Evolutionary conservation across 2,888 invertebrate species (phyloP).

Genomic region (Dolomedes plantarius): DNA sequence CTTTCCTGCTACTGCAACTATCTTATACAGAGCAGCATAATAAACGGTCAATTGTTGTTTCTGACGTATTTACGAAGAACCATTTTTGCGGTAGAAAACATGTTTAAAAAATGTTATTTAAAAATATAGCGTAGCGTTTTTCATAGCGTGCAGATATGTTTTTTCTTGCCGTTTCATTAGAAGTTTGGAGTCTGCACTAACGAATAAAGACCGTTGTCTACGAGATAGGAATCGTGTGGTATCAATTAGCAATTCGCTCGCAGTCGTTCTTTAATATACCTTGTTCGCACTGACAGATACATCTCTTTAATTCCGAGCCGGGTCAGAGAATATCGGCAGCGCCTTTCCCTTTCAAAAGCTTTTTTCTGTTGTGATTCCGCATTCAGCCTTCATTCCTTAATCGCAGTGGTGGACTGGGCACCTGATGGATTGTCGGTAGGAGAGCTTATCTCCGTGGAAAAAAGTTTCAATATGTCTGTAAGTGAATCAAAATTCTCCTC

Average conservation of each 20-base stretch:
- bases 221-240: conserved; percentile 35
- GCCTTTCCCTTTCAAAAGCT: background rate
- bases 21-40: conserved; percentile 54
- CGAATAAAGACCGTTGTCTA: conserved; percentile 42
- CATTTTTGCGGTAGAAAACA: conserved; percentile 3
- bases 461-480: no score
- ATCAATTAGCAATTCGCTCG: conserved; percentile 5
- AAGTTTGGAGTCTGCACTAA: conserved; percentile 59
- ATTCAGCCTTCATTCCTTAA: no score
- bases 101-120: conserved; percentile 35
- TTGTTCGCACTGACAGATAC: conserved; percentile 43
- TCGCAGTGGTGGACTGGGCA: no score
- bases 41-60: conserved; percentile 57
- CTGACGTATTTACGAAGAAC: conserved; percentile 61
- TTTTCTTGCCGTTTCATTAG: conserved; percentile 65
- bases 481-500: no score
- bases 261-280: conserved; percentile 3
- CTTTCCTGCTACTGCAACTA: conserved; percentile 70
- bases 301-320: background rate
- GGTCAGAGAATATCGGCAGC: background rate
- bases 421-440: no score
- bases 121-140: conserved; percentile 64
- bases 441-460: no score
- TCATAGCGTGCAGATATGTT: conserved; percentile 68
- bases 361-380: no score